Conservation (phyloP, 2,888 invertebrate species). For the Syritta pipiens region DNA sequence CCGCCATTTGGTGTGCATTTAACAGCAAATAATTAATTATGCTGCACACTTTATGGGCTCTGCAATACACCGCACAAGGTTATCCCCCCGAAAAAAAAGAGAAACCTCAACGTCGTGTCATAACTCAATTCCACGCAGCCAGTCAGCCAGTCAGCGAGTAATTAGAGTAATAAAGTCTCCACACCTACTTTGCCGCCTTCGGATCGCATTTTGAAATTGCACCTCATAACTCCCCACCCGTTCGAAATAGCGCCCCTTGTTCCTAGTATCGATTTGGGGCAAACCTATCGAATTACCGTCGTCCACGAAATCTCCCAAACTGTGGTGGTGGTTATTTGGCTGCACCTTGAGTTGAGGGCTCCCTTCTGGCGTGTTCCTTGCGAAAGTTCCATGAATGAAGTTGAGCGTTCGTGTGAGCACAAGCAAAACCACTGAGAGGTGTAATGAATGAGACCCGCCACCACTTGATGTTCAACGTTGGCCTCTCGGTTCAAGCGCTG, state of each 20-base stretch:
- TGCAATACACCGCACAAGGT: background rate
- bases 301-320: constrained; percentile 10
- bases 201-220: constrained; percentile 31
- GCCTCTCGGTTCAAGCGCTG: constrained; percentile 9
- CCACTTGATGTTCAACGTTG: constrained; percentile 13
- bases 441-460: too few relatives aligned
- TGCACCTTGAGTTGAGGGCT: too few relatives aligned
- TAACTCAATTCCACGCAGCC: constrained; percentile 27
- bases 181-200: constrained; percentile 59
- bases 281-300: constrained; percentile 51
- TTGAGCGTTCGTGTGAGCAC: too few relatives aligned
- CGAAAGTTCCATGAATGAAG: too few relatives aligned
- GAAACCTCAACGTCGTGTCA: constrained; percentile 30
- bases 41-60: background rate
- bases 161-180: constrained; percentile 61
- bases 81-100: background rate
- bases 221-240: constrained; percentile 17
- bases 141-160: constrained; percentile 35
- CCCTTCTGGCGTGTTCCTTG: too few relatives aligned
- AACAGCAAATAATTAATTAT: background rate
- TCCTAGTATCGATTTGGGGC: constrained; percentile 36
- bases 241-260: constrained; percentile 8
- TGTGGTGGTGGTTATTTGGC: constrained; percentile 20
- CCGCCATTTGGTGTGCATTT: background rate
- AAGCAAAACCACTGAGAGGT: too few relatives aligned